Conservation (phyloP, 2,888 invertebrate genomes). For the Monoplex corrugatus region DNA sequence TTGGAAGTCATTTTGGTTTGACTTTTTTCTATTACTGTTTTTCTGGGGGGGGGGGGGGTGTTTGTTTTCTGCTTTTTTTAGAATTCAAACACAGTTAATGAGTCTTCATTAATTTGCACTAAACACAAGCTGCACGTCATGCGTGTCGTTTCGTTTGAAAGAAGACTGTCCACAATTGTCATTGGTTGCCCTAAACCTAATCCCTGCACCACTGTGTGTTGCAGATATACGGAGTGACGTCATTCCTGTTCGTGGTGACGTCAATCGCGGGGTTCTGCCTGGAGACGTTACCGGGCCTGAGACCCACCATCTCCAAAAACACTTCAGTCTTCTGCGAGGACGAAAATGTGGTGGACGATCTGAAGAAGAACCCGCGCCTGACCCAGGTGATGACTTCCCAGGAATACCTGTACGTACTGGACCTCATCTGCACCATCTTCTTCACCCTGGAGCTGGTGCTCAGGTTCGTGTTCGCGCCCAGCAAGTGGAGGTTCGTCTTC, state of each 20-base stretch:
- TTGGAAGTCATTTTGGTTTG: too few species aligned
- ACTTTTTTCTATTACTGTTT: too few species aligned
- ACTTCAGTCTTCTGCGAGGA: background rate
- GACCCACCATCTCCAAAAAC: constrained; percentile 53
- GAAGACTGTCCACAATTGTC: background rate
- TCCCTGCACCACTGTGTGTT: constrained; percentile 50
- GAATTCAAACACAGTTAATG: too few species aligned
- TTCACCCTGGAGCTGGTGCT: constrained; percentile 79
- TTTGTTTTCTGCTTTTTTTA: too few species aligned
- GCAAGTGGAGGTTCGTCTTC: constrained; percentile 74
- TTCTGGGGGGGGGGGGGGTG: too few species aligned
- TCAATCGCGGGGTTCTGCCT: constrained; percentile 80
- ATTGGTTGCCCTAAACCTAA: background rate
- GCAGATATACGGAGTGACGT: constrained; percentile 79
- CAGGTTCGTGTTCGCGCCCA: constrained; percentile 75
- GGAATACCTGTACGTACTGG: constrained; percentile 71
- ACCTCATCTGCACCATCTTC: constrained; percentile 78
- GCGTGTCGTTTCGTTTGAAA: background rate
- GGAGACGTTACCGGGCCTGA: constrained; percentile 77
- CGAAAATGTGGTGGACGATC: constrained; percentile 53
- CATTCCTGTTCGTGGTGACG: constrained; percentile 77
- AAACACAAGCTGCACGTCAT: too few species aligned
- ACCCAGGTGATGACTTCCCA: constrained; percentile 67
- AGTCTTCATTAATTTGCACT: too few species aligned
- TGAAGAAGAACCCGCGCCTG: constrained; percentile 59